phyloP scores from a whole-genome alignment of 2,888 invertebrate genomes.

The Lamellibrachia satsuma region DNA sequence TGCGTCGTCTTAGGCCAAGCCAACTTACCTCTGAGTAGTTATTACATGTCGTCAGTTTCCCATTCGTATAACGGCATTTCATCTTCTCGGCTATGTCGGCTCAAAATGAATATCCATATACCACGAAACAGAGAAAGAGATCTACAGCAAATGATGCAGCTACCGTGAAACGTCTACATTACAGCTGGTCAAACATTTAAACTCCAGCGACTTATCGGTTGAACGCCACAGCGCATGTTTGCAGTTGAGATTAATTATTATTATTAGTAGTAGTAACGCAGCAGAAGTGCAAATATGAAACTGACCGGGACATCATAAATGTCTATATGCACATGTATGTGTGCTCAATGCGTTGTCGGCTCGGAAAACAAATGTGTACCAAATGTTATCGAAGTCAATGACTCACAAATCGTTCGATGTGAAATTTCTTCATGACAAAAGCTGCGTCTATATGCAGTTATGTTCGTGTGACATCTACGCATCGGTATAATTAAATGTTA shows the following conservation, averaged over 20 bases:
- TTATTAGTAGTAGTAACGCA: neutral
- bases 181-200: neutral
- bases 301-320: neutral
- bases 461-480: neutral
- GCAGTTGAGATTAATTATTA: neutral
- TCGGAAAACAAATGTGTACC: neutral
- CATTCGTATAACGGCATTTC: neutral
- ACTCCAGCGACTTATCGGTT: neutral
- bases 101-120: neutral
- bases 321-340: neutral
- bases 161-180: neutral
- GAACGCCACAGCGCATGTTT: neutral
- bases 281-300: neutral
- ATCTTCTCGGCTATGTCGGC: neutral
- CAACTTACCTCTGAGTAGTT: neutral
- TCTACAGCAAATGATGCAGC: neutral
- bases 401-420: neutral
- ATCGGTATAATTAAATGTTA: too few relatives aligned
- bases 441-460: neutral
- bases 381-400: neutral
- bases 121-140: neutral
- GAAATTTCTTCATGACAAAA: neutral
- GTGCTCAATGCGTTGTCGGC: neutral
- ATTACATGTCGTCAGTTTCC: neutral
- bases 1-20: neutral